Evolutionary conservation across 2,113 vertebrate species (phyloP).

Genomic region (Baryphthengus martii): DNA sequence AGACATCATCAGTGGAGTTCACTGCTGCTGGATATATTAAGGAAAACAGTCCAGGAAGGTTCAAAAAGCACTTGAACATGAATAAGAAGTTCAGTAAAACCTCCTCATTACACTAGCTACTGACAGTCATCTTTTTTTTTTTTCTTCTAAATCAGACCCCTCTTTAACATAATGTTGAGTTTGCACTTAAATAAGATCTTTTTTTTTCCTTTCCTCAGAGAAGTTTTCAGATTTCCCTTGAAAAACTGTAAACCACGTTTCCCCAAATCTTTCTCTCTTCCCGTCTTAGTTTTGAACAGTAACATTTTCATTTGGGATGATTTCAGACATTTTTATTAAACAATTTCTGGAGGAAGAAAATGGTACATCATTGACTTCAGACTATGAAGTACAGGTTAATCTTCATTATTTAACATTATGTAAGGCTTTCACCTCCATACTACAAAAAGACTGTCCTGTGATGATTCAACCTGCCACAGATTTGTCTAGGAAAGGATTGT

Average conservation of each 20-base stretch:
- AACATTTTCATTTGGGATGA: neutral
- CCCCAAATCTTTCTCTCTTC: neutral
- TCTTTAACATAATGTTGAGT: neutral
- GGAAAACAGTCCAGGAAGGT: neutral
- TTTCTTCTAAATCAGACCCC: neutral
- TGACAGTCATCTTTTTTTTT: neutral
- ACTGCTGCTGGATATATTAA: neutral
- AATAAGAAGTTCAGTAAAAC: neutral
- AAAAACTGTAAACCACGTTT: neutral
- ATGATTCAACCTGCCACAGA: neutral
- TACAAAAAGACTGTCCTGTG: neutral
- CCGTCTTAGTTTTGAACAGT: neutral
- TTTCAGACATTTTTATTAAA: neutral
- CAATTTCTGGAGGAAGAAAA: neutral
- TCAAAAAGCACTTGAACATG: neutral
- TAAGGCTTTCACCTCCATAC: neutral
- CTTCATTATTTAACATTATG: neutral
- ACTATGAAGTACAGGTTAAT: neutral
- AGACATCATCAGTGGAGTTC: neutral
- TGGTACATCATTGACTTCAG: neutral
- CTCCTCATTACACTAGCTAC: neutral
- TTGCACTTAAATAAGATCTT: neutral
- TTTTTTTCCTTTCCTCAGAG: neutral
- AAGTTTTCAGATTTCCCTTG: neutral
- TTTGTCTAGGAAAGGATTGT: neutral